Evolutionary conservation across 2,797 vertebrate species (phyloP).

Genomic region (Anas bernieri): DNA sequence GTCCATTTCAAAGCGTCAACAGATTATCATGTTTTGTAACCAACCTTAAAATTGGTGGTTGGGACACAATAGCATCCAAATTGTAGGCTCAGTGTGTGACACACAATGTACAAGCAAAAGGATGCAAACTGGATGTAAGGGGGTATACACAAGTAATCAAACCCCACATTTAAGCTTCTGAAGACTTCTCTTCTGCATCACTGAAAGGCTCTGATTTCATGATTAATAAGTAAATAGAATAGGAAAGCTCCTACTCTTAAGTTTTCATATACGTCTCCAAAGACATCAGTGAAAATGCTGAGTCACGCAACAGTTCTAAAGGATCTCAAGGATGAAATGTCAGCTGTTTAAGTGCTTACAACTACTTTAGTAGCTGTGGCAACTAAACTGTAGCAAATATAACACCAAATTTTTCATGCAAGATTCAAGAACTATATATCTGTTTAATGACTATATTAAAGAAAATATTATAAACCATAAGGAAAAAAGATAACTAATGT

Average conservation of each 20-base stretch:
- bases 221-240: conserved; percentile 58
- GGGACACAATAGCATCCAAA: neutral
- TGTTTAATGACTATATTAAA: conserved; percentile 8
- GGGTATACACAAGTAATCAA: neutral
- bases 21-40: neutral
- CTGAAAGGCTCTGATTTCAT: conserved; percentile 71
- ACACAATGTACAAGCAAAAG: neutral
- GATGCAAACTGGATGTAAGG: neutral
- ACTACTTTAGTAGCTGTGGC: neutral
- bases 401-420: neutral
- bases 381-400: neutral
- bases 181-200: neutral
- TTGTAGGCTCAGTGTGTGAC: neutral
- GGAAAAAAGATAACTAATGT: neutral
- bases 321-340: conserved; percentile 33
- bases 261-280: neutral
- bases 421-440: neutral
- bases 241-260: conserved; percentile 9
- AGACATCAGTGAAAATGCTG: conserved; percentile 5
- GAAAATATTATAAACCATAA: conserved; percentile 1
- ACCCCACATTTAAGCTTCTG: neutral
- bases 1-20: neutral
- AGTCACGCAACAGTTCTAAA: conserved; percentile 41
- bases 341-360: neutral
- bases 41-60: neutral